A percentile compares a stretch with the other conserved stretches of the same genome.
Conservation (phyloP, 1,140 invertebrate genomes). For the Battus philenor region DNA sequence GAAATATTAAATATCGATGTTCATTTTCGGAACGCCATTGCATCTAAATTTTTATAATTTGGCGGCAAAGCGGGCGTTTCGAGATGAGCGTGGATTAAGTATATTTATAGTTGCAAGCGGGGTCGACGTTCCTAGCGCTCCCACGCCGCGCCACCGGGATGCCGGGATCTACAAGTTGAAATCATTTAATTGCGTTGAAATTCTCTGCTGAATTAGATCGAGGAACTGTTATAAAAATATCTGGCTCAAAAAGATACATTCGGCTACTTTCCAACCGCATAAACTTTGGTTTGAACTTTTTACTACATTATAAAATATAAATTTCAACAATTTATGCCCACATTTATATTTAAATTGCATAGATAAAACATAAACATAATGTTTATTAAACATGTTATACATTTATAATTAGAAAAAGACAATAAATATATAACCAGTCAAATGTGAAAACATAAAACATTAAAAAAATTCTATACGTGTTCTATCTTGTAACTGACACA, state of each 20-base stretch:
- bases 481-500: no score
- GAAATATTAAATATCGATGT: neutral
- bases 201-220: conserved; percentile 4
- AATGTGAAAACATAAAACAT: no score
- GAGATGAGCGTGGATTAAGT: conserved; percentile 53
- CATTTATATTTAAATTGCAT: no score
- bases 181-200: conserved; percentile 16
- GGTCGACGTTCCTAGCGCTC: conserved; percentile 65
- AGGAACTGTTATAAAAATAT: conserved; percentile 13
- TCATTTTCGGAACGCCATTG: neutral
- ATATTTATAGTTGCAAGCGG: conserved; percentile 69
- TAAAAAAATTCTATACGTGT: no score
- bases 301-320: no score
- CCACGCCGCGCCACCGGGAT: conserved; percentile 47
- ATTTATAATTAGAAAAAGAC: no score
- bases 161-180: conserved; percentile 11
- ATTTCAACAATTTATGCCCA: no score
- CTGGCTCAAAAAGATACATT: conserved; percentile 4
- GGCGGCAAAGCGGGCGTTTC: conserved; percentile 29
- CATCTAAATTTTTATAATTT: conserved; percentile 7
- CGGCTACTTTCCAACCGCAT: neutral
- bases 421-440: no score
- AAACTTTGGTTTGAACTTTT: neutral
- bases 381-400: no score
- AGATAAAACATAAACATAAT: no score